Conservation (phyloP, 1,140 invertebrate species). For the Drosophila lini region DNA sequence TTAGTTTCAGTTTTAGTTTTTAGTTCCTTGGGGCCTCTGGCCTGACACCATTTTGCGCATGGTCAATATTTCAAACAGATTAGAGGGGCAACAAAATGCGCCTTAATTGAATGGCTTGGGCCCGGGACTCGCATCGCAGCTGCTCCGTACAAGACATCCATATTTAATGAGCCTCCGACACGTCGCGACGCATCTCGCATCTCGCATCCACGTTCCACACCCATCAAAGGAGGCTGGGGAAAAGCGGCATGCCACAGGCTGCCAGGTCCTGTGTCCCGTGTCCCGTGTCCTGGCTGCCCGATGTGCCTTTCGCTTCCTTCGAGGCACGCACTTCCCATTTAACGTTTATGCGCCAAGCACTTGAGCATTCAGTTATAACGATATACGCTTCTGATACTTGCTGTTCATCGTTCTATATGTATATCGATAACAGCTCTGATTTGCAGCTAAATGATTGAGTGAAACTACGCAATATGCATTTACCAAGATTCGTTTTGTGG, state of each 20-base stretch:
- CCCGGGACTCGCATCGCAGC: slow-evolving; percentile 43
- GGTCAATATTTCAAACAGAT: slow-evolving; percentile 82
- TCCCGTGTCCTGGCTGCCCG: slow-evolving; percentile 13
- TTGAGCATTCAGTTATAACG: neutral
- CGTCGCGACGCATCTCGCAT: slow-evolving; percentile 50
- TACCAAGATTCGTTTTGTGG: neutral
- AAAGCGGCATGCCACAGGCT: slow-evolving; percentile 32
- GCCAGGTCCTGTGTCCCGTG: slow-evolving; percentile 2
- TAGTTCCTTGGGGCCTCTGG: slow-evolving; percentile 26
- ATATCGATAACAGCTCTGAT: slow-evolving; percentile 8
- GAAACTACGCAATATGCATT: neutral
- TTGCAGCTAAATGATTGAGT: neutral
- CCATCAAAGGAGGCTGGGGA: slow-evolving; percentile 3
- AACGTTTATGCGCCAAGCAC: slow-evolving; percentile 28
- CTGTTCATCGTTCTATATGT: slow-evolving; percentile 9
- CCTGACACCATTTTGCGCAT: slow-evolving; percentile 77
- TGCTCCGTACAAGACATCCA: slow-evolving; percentile 78
- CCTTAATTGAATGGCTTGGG: slow-evolving; percentile 77
- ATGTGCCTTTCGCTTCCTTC: slow-evolving; percentile 10
- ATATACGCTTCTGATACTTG: neutral
- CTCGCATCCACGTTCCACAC: slow-evolving; percentile 10
- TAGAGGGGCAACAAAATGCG: slow-evolving; percentile 73
- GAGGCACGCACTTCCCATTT: slow-evolving; percentile 41
- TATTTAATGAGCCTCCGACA: slow-evolving; percentile 78
- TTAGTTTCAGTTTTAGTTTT: slow-evolving; percentile 4